phyloP scores from a whole-genome alignment of 2,888 invertebrate genomes.

The Flexamia atlantica region DNA sequence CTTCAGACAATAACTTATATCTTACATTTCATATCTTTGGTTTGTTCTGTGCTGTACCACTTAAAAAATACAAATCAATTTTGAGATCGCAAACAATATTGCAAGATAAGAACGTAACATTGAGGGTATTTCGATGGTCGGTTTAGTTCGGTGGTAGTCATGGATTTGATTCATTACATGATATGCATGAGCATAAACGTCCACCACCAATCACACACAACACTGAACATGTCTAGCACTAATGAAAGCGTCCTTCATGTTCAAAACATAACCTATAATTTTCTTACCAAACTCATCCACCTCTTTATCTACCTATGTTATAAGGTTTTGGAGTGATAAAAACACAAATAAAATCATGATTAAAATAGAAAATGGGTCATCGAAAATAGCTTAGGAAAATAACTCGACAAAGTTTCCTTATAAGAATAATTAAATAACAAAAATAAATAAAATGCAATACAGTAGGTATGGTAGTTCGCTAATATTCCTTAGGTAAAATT shows the following conservation, averaged over 20 bases:
- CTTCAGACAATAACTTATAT: slow-evolving; percentile 62
- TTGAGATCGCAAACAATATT: slow-evolving; percentile 66
- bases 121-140: slow-evolving; percentile 58
- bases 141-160: slow-evolving; percentile 59
- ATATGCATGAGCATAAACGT: slow-evolving; percentile 28
- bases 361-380: too few relatives aligned
- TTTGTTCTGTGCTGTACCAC: slow-evolving; percentile 68
- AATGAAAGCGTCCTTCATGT: neutral
- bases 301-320: too few relatives aligned
- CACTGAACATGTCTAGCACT: slow-evolving; percentile 48
- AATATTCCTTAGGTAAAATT: too few relatives aligned
- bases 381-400: too few relatives aligned
- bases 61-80: slow-evolving; percentile 61
- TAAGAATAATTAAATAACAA: too few relatives aligned
- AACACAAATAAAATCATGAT: too few relatives aligned
- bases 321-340: too few relatives aligned
- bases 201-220: slow-evolving; percentile 20
- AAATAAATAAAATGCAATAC: too few relatives aligned
- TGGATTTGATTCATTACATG: slow-evolving; percentile 57
- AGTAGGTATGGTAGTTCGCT: too few relatives aligned
- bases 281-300: neutral
- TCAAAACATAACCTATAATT: slow-evolving; percentile 16
- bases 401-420: too few relatives aligned
- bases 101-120: slow-evolving; percentile 55
- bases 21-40: slow-evolving; percentile 67